Conservation (phyloP, 2,797 vertebrate genomes). For the Pseudomugil gertrudae region DNA sequence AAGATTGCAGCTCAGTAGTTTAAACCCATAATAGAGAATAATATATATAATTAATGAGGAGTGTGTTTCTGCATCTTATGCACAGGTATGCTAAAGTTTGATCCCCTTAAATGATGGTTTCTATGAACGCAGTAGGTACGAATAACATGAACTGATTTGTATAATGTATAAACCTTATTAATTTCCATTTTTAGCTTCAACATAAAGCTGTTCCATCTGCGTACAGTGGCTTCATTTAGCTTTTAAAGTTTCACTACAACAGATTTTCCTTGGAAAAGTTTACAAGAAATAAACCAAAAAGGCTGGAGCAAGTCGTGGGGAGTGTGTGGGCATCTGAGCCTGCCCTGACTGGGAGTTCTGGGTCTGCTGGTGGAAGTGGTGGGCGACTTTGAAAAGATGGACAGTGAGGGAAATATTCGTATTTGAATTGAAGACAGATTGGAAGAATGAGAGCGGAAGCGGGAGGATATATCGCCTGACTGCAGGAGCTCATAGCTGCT, state of each 20-base stretch:
- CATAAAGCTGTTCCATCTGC: no score
- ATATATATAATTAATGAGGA: not conserved
- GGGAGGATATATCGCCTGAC: not conserved
- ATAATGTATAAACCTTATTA: not conserved
- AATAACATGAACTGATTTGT: not conserved
- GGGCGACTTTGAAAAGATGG: not conserved
- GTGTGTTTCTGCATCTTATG: not conserved
- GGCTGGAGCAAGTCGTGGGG: not conserved
- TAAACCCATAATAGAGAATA: not conserved
- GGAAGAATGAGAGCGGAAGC: not conserved
- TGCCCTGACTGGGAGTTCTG: not conserved
- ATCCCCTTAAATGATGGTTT: not conserved
- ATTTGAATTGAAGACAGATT: not conserved
- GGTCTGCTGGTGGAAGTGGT: not conserved
- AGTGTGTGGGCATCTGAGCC: not conserved
- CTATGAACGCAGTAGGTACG: not conserved
- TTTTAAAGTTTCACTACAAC: not conserved
- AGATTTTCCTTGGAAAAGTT: not conserved
- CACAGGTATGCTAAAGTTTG: not conserved
- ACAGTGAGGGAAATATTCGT: not conserved
- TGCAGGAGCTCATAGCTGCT: not conserved
- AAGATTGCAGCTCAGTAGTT: no score
- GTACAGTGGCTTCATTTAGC: not conserved
- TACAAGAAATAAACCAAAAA: not conserved
- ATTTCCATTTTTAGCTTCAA: not conserved